Conservation (phyloP, 2,888 invertebrate species). For the Punctoribates punctum region DNA sequence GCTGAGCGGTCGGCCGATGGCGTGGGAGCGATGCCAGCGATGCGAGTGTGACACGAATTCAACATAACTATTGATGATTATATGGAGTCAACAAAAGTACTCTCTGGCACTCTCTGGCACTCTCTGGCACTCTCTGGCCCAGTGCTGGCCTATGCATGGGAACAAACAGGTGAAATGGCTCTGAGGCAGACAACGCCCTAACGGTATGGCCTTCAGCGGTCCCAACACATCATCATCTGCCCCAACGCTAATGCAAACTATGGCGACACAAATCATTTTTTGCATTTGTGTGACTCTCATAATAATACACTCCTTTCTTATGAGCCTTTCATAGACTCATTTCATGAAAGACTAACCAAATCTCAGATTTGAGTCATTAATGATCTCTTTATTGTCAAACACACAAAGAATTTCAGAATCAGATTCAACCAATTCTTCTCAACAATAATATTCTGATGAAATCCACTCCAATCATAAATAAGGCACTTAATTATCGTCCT, state of each 20-base stretch:
- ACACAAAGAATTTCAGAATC: not conserved
- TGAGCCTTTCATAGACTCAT: not conserved
- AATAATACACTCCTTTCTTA: conserved; percentile 18
- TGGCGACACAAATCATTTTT: conserved; percentile 20
- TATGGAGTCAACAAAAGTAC: conserved; percentile 1
- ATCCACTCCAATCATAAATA: not conserved
- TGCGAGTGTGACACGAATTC: conserved; percentile 35
- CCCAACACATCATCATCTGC: conserved; percentile 29
- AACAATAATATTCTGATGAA: not conserved
- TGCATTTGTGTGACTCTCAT: conserved; percentile 12
- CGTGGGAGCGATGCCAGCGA: conserved; percentile 36
- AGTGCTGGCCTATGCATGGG: conserved; percentile 30
- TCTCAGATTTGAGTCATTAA: not conserved
- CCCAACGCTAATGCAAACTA: not conserved
- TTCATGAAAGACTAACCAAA: not conserved
- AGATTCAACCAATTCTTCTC: not conserved
- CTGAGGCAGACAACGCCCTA: conserved; percentile 24
- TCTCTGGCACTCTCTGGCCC: not conserved
- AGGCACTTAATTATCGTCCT: conserved; percentile 2
- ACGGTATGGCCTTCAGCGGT: conserved; percentile 36
- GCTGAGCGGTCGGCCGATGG: conserved; percentile 1
- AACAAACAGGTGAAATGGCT: conserved; percentile 38
- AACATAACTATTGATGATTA: conserved; percentile 25
- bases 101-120: too few species aligned
- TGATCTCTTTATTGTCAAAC: not conserved